These are phyloP conservation scores for Agapetus fuscipes DNA, from an alignment of 2,888 invertebrate genomes.

Conservation along the genomic window DNA sequence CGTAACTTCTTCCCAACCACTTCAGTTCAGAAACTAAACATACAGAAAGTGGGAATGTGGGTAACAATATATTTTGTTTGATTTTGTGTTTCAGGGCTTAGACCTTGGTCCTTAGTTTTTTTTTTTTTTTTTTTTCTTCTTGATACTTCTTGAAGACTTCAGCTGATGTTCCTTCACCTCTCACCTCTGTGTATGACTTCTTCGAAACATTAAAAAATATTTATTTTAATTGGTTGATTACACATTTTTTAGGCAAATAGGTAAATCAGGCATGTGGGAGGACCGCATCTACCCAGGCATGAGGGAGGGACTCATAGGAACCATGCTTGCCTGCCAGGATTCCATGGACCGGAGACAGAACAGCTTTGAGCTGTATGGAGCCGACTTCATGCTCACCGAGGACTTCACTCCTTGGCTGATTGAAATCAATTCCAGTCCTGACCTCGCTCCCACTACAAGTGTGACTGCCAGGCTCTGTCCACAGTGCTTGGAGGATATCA, in stretches of 20 bases:
- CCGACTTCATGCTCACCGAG: constrained; percentile 89
- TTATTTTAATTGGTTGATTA: not conserved
- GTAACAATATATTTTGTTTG: too few species aligned
- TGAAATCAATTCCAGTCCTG: constrained; percentile 91
- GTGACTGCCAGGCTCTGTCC: constrained; percentile 82
- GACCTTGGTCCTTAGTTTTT: too few species aligned
- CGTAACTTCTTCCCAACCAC: too few species aligned
- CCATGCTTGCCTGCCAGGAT: constrained; percentile 80
- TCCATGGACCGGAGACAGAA: constrained; percentile 70
- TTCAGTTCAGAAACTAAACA: too few species aligned
- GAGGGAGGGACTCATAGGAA: constrained; percentile 64
- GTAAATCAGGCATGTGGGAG: constrained; percentile 71
- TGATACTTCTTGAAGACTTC: too few species aligned
- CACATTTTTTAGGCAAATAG: constrained; percentile 50
- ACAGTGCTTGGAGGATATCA: constrained; percentile 78
- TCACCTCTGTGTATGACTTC: too few species aligned
- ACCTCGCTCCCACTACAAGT: constrained; percentile 82
- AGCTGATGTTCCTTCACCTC: too few species aligned
- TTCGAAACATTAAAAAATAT: not conserved
- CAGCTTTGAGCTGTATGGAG: constrained; percentile 89
- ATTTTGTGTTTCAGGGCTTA: too few species aligned
- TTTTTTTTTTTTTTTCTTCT: too few species aligned
- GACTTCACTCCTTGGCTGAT: constrained; percentile 86
- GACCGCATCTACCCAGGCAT: constrained; percentile 83
- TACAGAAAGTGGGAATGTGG: too few species aligned